phyloP scores from a whole-genome alignment of 2,888 invertebrate genomes.

The Dione juno region DNA sequence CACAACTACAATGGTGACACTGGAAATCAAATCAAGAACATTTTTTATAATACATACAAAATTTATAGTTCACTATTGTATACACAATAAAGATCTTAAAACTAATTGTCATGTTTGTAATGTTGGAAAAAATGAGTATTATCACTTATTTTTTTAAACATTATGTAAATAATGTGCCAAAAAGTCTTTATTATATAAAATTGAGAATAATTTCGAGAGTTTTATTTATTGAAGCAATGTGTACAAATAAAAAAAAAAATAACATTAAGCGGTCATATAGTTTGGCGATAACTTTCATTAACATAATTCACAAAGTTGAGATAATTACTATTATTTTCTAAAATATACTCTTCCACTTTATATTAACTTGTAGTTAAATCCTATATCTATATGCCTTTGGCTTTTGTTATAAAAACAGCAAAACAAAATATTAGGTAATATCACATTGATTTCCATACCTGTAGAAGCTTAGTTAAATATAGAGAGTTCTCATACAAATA shows the following conservation, averaged over 20 bases:
- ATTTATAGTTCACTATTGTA: background rate
- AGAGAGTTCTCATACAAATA: background rate
- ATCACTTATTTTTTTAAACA: too few species aligned
- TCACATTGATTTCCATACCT: constrained; percentile 22
- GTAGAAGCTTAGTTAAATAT: constrained; percentile 18
- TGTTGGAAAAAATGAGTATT: too few species aligned
- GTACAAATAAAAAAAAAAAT: background rate
- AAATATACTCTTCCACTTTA: background rate
- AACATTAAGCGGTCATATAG: background rate
- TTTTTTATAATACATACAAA: constrained; percentile 1
- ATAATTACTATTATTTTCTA: too few species aligned
- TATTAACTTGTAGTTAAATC: background rate
- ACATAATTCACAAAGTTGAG: background rate
- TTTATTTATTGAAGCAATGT: too few species aligned
- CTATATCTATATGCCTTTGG: constrained; percentile 16
- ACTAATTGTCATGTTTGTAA: too few species aligned
- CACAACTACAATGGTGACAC: constrained; percentile 7
- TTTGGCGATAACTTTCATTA: background rate
- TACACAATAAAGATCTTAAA: background rate
- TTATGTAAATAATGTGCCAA: too few species aligned
- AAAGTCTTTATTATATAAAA: too few species aligned
- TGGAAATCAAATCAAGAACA: constrained; percentile 32
- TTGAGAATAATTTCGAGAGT: too few species aligned
- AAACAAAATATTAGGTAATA: constrained; percentile 14
- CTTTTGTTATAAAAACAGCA: constrained; percentile 12